These are phyloP conservation scores for Drosophila prolongata DNA, from an alignment of 2,888 invertebrate species.

Conservation along the genomic window DNA sequence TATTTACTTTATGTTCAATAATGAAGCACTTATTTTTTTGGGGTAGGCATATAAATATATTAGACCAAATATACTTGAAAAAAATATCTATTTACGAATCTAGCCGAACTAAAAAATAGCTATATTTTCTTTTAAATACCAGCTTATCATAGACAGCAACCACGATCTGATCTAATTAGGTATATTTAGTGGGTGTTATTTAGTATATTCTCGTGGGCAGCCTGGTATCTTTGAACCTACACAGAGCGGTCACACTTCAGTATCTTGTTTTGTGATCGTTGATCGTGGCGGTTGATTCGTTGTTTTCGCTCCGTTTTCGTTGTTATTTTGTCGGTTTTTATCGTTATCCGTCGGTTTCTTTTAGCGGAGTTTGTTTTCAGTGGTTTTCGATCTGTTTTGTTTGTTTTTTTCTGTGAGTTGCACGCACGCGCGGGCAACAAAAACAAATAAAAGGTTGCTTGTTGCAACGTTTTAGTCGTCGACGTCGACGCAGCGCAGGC, in stretches of 20 bases:
- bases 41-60: no score
- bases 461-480: slow-evolving; percentile 27
- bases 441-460: slow-evolving; percentile 4
- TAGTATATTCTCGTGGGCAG: background rate
- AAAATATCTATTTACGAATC: no score
- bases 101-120: no score
- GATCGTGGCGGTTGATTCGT: slow-evolving; percentile 7
- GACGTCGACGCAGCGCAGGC: slow-evolving; percentile 29
- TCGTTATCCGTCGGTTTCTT: slow-evolving; percentile 12
- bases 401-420: slow-evolving; percentile 3
- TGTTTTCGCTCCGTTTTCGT: background rate
- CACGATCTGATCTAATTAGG: background rate
- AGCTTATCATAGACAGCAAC: background rate
- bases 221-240: background rate
- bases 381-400: slow-evolving; percentile 1
- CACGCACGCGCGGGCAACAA: slow-evolving; percentile 7
- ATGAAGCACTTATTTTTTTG: no score
- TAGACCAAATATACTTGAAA: no score
- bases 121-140: no score
- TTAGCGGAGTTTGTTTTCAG: slow-evolving; percentile 10
- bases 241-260: background rate
- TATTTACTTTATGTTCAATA: no score
- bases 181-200: background rate
- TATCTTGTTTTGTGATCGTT: background rate
- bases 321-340: slow-evolving; percentile 11